Base-by-base conservation (phyloP, 1,140 invertebrate genomes). In the Eumaeus atala region DNA sequence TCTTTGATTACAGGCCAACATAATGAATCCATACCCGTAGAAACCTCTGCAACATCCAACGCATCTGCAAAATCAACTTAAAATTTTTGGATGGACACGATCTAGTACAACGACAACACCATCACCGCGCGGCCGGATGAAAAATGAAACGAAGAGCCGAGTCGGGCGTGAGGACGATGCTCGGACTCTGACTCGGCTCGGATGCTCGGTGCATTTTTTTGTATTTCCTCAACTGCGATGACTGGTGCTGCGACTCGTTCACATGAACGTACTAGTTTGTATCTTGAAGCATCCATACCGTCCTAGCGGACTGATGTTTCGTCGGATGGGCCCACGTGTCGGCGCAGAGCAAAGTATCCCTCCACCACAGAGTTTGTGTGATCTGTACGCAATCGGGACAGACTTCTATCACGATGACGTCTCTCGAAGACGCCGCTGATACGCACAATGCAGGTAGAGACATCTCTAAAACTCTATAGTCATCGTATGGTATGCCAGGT, bases 311-410 rank as follows among this genome's bases (percentile, higher is more conserved):
- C 48, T 50, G 28, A 14, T 50, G 28, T 34, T 50, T 35, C 3
- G 48, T 49, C 18, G 48, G 48, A n/a, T 49, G 48, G n/a, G 48
- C 48, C 48, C 48, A 49, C 18, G 48, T 49, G 48, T 49, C 48
- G 48, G 48, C 48, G 48, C 28, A 49, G 10, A 49, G 9, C 33
- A 49, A 12, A 49, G 28, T 49, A 12, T 49, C 48, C 48, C 28
- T 18, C 48, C 48, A 49, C 14, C 14, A 33, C 33, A 49, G 48
- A 9, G 48, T 49, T 1, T 49, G 48, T 1, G 48, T 49, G 28
- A 49, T 49, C 33, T 49, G 48, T 49, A 49, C 48, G 21, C 28
- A 49, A 12, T 49, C 48, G 48, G 28, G 28, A 28, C 33, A 28
- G 48, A 49, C 14, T 28, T 34, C 48, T 18, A 49, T 28, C 28